phyloP scores from a whole-genome alignment of 2,113 vertebrate species.

The Perca schrenkii region DNA sequence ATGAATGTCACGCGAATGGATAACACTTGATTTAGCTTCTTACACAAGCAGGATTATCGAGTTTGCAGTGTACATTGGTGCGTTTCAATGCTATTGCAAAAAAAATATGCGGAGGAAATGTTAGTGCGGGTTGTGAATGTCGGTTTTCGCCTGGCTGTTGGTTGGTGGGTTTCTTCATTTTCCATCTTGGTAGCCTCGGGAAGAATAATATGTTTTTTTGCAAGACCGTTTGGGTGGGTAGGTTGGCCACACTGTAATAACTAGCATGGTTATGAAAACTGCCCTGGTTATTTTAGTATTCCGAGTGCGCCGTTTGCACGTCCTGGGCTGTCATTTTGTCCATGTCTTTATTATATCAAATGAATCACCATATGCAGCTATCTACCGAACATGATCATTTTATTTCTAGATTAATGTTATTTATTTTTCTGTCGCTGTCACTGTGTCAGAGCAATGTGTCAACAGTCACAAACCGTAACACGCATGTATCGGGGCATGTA shows the following conservation, averaged over 20 bases:
- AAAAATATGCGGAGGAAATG: slow-evolving; percentile 57
- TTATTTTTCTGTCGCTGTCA: slow-evolving; percentile 17
- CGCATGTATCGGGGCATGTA: slow-evolving; percentile 25
- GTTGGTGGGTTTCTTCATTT: slow-evolving; percentile 33
- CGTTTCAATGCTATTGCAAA: slow-evolving; percentile 41
- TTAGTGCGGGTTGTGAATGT: slow-evolving; percentile 48
- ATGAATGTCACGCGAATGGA: not conserved
- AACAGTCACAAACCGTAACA: slow-evolving; percentile 15
- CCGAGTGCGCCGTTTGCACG: slow-evolving; percentile 26
- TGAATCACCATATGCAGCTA: not conserved
- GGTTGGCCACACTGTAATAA: slow-evolving; percentile 45
- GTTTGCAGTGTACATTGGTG: slow-evolving; percentile 30
- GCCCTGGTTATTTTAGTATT: slow-evolving; percentile 64
- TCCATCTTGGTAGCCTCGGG: slow-evolving; percentile 3
- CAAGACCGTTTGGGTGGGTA: slow-evolving; percentile 6
- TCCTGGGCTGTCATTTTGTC: slow-evolving; percentile 35
- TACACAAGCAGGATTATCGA: slow-evolving; percentile 7
- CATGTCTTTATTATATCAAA: slow-evolving; percentile 16
- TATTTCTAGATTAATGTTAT: not conserved
- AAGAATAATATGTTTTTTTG: not conserved
- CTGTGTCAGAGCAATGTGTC: slow-evolving; percentile 37
- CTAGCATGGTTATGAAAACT: slow-evolving; percentile 51
- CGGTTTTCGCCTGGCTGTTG: slow-evolving; percentile 13
- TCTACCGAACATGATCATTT: not conserved
- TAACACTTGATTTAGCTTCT: not conserved